Evolutionary conservation across 2,797 vertebrate genomes (phyloP).

Genomic region (Pterois miles): DNA sequence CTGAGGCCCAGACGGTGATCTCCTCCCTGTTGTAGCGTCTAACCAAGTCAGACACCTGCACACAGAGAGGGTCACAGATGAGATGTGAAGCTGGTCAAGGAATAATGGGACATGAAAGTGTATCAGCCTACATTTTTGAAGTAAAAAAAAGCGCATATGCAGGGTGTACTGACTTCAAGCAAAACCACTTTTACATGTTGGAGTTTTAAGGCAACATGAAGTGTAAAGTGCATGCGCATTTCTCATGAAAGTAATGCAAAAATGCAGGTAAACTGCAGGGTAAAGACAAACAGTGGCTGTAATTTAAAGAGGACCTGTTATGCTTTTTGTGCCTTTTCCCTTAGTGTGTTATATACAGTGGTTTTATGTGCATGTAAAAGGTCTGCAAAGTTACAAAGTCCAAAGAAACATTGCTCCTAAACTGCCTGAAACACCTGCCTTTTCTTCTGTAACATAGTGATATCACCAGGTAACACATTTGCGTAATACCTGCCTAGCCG

Average conservation of each 20-base stretch:
- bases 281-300: background rate
- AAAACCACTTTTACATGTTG: background rate
- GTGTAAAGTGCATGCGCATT: background rate
- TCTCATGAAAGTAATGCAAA: background rate
- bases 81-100: background rate
- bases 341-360: background rate
- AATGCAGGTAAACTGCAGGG: background rate
- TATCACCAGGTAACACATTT: background rate
- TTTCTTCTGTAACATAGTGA: too few species aligned
- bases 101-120: background rate
- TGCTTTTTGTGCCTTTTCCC: background rate
- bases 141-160: background rate
- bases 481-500: background rate
- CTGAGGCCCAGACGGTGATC: conserved; percentile 87
- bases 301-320: background rate
- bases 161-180: background rate
- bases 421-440: too few species aligned
- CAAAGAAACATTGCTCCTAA: background rate
- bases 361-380: background rate
- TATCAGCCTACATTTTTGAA: background rate
- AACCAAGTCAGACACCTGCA: conserved; percentile 85
- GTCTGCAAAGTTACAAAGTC: background rate
- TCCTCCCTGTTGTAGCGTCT: conserved; percentile 77
- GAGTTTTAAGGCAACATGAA: background rate
- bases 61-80: background rate